Evolutionary conservation across 2,888 invertebrate genomes (phyloP).

Genomic region (Atethmia centrago): DNA sequence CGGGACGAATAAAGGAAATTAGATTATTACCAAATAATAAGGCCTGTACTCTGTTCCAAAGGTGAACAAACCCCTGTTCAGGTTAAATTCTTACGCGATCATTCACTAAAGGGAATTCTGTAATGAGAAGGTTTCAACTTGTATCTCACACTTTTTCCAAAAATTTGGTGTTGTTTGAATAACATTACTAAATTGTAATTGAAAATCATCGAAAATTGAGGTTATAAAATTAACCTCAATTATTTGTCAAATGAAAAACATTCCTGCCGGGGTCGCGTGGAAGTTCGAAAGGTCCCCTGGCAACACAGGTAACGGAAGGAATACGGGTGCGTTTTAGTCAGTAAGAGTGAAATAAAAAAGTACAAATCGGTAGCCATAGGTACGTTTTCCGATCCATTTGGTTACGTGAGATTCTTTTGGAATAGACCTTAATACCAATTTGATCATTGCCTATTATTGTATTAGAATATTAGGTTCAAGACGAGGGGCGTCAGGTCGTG

Average conservation of each 20-base stretch:
- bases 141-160: background rate
- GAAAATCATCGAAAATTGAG: background rate
- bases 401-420: background rate
- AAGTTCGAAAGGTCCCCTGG: no score
- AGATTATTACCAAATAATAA: background rate
- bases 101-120: background rate
- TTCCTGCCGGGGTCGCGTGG: no score
- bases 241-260: no score
- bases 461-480: background rate
- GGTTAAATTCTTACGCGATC: background rate
- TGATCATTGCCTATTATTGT: background rate
- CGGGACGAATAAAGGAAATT: background rate
- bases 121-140: background rate
- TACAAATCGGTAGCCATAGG: background rate
- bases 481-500: background rate
- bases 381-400: background rate
- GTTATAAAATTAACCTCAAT: background rate
- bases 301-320: no score
- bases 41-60: background rate
- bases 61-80: background rate
- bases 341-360: no score
- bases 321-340: no score
- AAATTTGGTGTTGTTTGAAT: background rate
- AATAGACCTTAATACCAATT: background rate
- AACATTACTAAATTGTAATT: no score